Percentiles rank a stretch among this genome's conserved stretches.
phyloP scores from a whole-genome alignment of 2,797 vertebrate genomes.

The Craterocephalus amniculus region DNA sequence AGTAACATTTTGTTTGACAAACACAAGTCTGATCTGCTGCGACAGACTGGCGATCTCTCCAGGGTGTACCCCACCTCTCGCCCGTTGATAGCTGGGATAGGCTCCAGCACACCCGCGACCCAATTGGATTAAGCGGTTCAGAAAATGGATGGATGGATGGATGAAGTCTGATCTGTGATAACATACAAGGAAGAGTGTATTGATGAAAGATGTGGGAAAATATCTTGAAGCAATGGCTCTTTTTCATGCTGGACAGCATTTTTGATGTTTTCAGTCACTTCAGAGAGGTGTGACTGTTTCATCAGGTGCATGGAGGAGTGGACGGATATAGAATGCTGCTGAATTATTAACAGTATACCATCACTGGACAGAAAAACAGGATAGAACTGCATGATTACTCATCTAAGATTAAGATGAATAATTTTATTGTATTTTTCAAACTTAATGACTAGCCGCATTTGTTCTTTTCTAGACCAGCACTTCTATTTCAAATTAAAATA shows the following conservation, averaged over 20 bases:
- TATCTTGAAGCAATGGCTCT: not conserved
- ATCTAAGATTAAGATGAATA: too few relatives aligned
- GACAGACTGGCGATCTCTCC: too few relatives aligned
- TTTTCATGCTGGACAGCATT: not conserved
- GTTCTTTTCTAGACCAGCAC: too few relatives aligned
- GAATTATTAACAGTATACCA: conserved; percentile 30
- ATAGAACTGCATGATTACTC: conserved; percentile 9
- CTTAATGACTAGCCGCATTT: too few relatives aligned
- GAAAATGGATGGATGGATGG: too few relatives aligned
- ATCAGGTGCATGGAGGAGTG: conserved; percentile 6
- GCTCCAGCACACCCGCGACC: too few relatives aligned
- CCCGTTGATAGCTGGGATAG: too few relatives aligned
- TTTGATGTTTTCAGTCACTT: not conserved
- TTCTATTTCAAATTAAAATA: too few relatives aligned
- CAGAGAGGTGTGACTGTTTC: conserved; percentile 7
- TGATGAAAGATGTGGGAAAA: not conserved
- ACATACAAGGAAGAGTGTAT: too few relatives aligned
- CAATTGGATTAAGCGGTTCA: too few relatives aligned
- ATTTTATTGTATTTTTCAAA: too few relatives aligned
- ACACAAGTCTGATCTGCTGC: not conserved
- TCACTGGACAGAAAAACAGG: conserved; percentile 20
- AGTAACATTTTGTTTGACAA: not conserved
- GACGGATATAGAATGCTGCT: conserved; percentile 24
- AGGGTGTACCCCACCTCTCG: too few relatives aligned
- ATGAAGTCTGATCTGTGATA: not conserved